Evolutionary conservation across 2,797 vertebrate species (phyloP), one percentile per base, ranked within the genome.

Genomic region (Oryzias dopingdopingensis): DNA sequence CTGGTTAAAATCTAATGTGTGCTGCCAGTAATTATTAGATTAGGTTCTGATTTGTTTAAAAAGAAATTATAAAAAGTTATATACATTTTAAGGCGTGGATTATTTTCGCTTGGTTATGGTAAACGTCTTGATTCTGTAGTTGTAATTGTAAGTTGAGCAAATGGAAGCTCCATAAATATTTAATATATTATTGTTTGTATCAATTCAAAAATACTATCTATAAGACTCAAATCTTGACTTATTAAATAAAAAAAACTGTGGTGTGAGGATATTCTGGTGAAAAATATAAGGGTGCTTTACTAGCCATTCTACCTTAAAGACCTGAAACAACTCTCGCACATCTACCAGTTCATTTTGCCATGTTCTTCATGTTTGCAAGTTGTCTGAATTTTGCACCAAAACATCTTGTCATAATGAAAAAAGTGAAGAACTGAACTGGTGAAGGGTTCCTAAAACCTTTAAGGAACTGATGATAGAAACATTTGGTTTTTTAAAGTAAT

Each of bases 51-150:
- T 80, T 55, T 57, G 45, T 67, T 57, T 17, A 16, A 42, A 14
- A 68, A 22, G 20, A 52, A 48, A 57, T 37, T 72, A 82, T 73
- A 46, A 67, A 67, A 80, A 69, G 16, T 63, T 64, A 65, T 80
- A 62, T 86, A 76, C 78, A 67, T 80, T 68, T 13, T 80, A 86
- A 82, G 83, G 86, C 81, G 79, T 86, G 59, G 64, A 79, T 79
- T 82, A 88, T 83, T 79, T 88, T 87, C 60, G 81, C 78, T 86
- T 83, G 72, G 77, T 83, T 45, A 18, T 62, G 57, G 77, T 85
- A 87, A 74, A 85, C 29, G 87, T 90, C 87, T 90, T 91, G 87
- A 91, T 90, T 84, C 73, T 79, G 77, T 82, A 86, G 77, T 83
- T 85, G 70, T 82, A 83, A 76, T 61, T 76, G 81, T 74, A 55